Base-by-base conservation (phyloP, 2,888 invertebrate species). In the Philereme transversata region DNA sequence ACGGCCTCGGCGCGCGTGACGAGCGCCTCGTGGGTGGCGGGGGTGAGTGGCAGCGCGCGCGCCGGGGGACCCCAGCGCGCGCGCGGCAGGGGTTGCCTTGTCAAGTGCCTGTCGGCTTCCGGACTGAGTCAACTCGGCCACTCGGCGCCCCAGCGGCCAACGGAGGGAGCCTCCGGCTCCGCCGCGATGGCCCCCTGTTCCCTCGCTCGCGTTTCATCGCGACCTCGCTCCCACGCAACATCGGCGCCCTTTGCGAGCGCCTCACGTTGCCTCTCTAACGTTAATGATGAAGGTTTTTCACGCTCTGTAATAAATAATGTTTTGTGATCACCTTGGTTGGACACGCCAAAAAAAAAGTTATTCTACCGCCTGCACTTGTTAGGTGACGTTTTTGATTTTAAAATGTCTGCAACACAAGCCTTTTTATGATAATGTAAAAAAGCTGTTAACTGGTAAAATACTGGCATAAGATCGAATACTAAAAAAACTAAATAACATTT, bases 111-210 rank as follows among this genome's bases (percentile, higher is more conserved):
- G 73, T 79, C 82, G 84, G 77, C 79, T 79, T 72, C 79, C 79
- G 93, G 92, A 94, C 95, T 96, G 97, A 98, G 97, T 98, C 98
- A 98, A 97, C 97, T 97, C 94, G 98, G 98, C 98, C 97, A 98
- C 93, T 97, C 97, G 93, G 96, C 95, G 90, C 97, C 97, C 97
- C 97, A 97, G 77, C 97, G 96, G 84, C 97, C 97, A 86, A 97
- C 97, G 85, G 95, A 94, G 92, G 97, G 97, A 92, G 95, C 80
- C 92, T 95, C 81, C 79, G 88, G 82, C 88, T 93, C 93, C 88
- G 92, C 93, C 63, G 64, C 55, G 78, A 79, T 61, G 58, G 64
- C 68, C 74, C 85, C 77, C 84, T 74, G 65, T 22, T 65, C 53
- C 22, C 68, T 52, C 65, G 64, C 70, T 77, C 72, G 74, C 74